Percentiles rank a stretch among this genome's conserved stretches.
Conservation (phyloP, 2,888 invertebrate species). For the Macroteleia sp. region DNA sequence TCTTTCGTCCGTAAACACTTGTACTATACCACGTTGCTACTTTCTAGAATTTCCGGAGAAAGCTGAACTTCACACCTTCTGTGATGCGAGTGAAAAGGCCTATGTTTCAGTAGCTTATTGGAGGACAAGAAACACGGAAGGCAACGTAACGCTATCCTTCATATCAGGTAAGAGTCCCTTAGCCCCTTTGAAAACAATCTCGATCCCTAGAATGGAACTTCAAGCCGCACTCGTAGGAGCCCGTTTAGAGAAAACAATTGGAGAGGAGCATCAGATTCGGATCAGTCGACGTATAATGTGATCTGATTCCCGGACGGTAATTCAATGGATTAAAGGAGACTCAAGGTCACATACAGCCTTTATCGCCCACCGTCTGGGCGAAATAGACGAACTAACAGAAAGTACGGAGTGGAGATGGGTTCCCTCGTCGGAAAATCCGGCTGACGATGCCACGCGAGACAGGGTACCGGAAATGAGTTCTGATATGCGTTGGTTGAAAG, state of each 20-base stretch:
- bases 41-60: no score
- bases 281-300: not conserved
- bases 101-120: conserved; percentile 31
- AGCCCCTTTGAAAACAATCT: conserved; percentile 7
- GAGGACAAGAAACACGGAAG: not conserved
- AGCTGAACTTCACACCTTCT: conserved; percentile 1
- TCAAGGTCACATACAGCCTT: not conserved
- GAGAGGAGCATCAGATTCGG: conserved; percentile 15
- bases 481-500: no score
- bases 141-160: not conserved
- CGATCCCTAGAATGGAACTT: conserved; percentile 27
- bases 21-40: no score
- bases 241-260: conserved; percentile 4
- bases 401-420: no score
- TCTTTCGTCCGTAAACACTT: no score
- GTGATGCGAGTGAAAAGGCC: conserved; percentile 24
- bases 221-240: conserved; percentile 28
- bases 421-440: no score
- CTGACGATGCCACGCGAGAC: no score
- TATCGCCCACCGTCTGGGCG: no score
- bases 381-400: no score
- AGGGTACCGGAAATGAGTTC: no score
- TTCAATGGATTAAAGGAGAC: conserved; percentile 1
- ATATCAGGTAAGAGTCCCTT: conserved; percentile 15
- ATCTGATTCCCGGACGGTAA: conserved; percentile 9